A percentile compares a stretch with the other conserved stretches of the same genome.
Conservation (phyloP, 2,888 invertebrate species). For the Rambutsinella grinnellia region DNA sequence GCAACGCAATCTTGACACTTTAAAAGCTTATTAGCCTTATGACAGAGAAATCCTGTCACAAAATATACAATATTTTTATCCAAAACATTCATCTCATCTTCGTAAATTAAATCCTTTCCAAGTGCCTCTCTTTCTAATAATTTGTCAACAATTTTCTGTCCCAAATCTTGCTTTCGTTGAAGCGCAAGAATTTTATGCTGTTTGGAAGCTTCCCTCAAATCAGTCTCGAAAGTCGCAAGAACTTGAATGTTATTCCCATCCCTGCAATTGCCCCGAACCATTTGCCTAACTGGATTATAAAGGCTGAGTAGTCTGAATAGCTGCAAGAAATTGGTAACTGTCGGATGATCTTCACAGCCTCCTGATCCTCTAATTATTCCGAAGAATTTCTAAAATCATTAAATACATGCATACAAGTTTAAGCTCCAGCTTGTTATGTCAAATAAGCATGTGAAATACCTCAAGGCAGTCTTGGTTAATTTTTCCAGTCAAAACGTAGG, state of each 20-base stretch:
- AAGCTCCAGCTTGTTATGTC: not conserved
- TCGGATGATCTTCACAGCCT: constrained; percentile 42
- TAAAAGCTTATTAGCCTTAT: not conserved
- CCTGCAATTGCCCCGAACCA: not conserved
- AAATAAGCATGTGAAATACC: constrained; percentile 7
- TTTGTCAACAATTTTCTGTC: not conserved
- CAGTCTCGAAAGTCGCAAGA: not conserved
- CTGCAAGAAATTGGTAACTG: too few species aligned
- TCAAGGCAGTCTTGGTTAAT: constrained; percentile 47
- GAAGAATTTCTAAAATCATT: constrained; percentile 48
- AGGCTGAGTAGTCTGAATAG: constrained; percentile 34
- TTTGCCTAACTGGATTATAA: constrained; percentile 22
- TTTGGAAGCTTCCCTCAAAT: not conserved
- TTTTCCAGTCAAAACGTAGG: constrained; percentile 31
- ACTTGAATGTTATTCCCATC: not conserved
- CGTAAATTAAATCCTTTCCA: too few species aligned
- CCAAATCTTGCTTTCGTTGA: not conserved
- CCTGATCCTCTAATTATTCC: constrained; percentile 44
- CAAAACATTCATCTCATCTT: not conserved
- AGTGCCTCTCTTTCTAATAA: not conserved
- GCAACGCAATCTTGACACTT: not conserved
- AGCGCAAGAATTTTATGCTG: not conserved
- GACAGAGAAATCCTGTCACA: constrained; percentile 23
- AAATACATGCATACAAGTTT: not conserved
- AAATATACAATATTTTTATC: constrained; percentile 28